Percentiles rank a stretch among this genome's conserved stretches.
phyloP scores from a whole-genome alignment of 2,888 invertebrate species.

The Crematogaster levior region DNA sequence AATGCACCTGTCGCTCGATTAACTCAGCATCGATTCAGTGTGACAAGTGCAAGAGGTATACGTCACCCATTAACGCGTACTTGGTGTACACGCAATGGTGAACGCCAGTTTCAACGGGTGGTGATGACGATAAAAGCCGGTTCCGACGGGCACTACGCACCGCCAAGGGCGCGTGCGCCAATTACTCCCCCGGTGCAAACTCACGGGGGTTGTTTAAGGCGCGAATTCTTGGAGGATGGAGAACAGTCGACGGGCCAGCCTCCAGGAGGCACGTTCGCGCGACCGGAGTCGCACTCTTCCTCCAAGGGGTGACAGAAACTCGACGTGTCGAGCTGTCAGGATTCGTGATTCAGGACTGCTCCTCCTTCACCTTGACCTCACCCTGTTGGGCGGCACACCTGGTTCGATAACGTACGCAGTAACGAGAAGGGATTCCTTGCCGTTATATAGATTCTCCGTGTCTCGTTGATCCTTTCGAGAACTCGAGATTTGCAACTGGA shows the following conservation, averaged over 20 bases:
- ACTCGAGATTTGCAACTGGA: background rate
- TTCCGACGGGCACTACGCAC: slow-evolving; percentile 44
- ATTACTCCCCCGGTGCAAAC: slow-evolving; percentile 53
- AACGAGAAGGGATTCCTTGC: background rate
- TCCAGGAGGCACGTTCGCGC: slow-evolving; percentile 46
- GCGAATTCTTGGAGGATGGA: slow-evolving; percentile 70
- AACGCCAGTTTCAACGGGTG: slow-evolving; percentile 22
- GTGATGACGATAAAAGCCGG: slow-evolving; percentile 4
- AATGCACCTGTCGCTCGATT: slow-evolving; percentile 2
- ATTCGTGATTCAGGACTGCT: background rate
- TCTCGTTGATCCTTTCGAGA: background rate
- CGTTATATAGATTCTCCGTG: background rate
- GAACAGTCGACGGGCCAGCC: slow-evolving; percentile 71
- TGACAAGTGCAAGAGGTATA: slow-evolving; percentile 14
- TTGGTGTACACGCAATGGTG: slow-evolving; percentile 11
- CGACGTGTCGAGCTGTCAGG: slow-evolving; percentile 21
- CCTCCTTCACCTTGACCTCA: slow-evolving; percentile 35
- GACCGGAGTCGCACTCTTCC: background rate
- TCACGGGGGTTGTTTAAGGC: slow-evolving; percentile 73
- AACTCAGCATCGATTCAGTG: slow-evolving; percentile 11
- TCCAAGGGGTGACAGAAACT: slow-evolving; percentile 9
- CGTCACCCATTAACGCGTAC: slow-evolving; percentile 60
- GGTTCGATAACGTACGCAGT: slow-evolving; percentile 32
- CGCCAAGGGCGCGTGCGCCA: slow-evolving; percentile 55
- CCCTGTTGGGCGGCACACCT: slow-evolving; percentile 25